Conservation (phyloP, 92 coral and sea anemone species). For the Siderastrea radians region DNA sequence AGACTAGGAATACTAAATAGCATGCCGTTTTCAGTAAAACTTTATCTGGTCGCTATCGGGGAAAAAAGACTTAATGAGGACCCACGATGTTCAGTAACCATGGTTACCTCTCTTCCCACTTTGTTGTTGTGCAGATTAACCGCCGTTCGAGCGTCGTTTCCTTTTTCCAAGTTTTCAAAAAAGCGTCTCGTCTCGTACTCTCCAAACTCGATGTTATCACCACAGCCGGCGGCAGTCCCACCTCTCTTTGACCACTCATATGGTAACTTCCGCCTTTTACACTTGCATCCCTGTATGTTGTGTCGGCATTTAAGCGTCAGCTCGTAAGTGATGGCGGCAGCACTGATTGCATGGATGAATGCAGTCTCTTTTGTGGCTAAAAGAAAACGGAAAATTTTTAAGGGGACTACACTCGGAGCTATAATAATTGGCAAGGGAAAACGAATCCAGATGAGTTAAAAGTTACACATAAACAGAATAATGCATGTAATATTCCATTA, state of each 20-base stretch:
- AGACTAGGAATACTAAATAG: no score
- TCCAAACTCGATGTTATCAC: constrained; percentile 90
- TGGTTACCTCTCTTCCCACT: constrained; percentile 90
- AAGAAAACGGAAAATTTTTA: not conserved
- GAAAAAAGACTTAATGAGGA: not conserved
- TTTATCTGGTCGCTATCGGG: not conserved
- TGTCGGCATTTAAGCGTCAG: constrained; percentile 74
- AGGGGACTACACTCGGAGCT: not conserved
- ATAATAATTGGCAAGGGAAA: no score
- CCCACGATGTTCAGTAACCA: not conserved
- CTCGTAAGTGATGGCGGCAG: constrained; percentile 77
- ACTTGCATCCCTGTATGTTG: constrained; percentile 80
- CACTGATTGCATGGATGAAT: constrained; percentile 78
- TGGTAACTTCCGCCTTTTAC: constrained; percentile 19
- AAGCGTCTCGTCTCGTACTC: constrained; percentile 83
- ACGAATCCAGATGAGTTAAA: no score
- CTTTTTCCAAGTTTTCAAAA: constrained; percentile 74
- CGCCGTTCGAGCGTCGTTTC: constrained; percentile 54
- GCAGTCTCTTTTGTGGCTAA: constrained; percentile 83
- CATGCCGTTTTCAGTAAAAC: no score
- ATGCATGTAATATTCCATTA: no score
- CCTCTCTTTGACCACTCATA: not conserved
- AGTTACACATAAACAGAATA: no score
- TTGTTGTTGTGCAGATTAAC: constrained; percentile 90
- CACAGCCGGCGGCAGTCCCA: constrained; percentile 62